Conservation (phyloP, 23 tunicate species). For the Botrylloides violaceus region DNA sequence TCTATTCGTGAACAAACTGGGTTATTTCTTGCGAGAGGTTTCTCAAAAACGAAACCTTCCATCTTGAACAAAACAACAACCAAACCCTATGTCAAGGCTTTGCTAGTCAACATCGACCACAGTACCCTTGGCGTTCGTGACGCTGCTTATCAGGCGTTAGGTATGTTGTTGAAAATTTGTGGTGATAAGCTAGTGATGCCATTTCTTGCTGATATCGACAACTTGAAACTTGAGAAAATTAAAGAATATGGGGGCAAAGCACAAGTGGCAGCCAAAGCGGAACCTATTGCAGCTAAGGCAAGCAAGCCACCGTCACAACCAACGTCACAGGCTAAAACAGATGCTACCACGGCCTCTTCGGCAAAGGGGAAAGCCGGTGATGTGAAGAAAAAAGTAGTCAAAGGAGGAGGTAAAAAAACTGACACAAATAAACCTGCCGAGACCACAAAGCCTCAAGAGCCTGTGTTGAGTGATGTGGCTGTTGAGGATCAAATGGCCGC, state of each 20-base stretch:
- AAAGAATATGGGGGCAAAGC: slow-evolving; percentile 68
- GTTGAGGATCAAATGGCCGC: slow-evolving; percentile 62
- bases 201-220: slow-evolving; percentile 79
- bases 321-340: not conserved
- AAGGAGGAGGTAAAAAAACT: slow-evolving; percentile 38
- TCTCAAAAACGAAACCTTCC: slow-evolving; percentile 58
- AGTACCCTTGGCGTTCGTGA: slow-evolving; percentile 82
- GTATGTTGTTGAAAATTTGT: slow-evolving; percentile 34
- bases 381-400: slow-evolving; percentile 23
- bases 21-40: slow-evolving; percentile 54
- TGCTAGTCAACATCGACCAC: slow-evolving; percentile 87
- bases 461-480: slow-evolving; percentile 60
- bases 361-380: not conserved
- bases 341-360: not conserved
- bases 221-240: slow-evolving; percentile 80
- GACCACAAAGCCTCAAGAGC: slow-evolving; percentile 25
- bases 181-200: slow-evolving; percentile 58
- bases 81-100: slow-evolving; percentile 50
- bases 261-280: slow-evolving; percentile 10
- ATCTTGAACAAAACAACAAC: slow-evolving; percentile 57
- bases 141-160: slow-evolving; percentile 72
- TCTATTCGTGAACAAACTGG: slow-evolving; percentile 71
- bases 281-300: slow-evolving; percentile 9
- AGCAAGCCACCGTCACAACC: not conserved
- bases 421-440: slow-evolving; percentile 15